A percentile compares a stretch with the other conserved stretches of the same genome.
Evolutionary conservation across 2,797 vertebrate species (phyloP).

Genomic region (Smutsia gigantea): DNA sequence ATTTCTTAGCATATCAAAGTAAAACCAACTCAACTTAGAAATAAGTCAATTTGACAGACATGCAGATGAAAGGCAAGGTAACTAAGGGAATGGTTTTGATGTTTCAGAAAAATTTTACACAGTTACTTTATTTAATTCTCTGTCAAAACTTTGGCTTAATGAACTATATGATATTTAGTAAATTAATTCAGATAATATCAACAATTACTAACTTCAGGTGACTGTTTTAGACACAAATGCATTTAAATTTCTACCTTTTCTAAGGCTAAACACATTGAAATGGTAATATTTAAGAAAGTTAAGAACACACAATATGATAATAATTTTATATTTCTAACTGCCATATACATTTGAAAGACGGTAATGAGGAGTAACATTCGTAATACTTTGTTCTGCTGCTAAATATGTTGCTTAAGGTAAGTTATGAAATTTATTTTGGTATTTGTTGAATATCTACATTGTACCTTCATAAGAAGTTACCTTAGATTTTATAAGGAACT

Average conservation of each 20-base stretch:
- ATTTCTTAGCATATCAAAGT: constrained; percentile 74
- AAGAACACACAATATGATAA: neutral
- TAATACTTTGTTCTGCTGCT: neutral
- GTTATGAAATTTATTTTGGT: neutral
- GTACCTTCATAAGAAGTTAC: neutral
- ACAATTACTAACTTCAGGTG: constrained; percentile 2
- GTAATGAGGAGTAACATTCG: neutral
- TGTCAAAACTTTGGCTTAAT: constrained; percentile 25
- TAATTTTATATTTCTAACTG: neutral
- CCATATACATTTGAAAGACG: neutral
- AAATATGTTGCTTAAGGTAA: neutral
- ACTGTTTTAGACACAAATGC: constrained; percentile 37
- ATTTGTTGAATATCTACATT: neutral
- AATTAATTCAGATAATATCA: constrained; percentile 37
- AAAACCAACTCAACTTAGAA: constrained; percentile 60
- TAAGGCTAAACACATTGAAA: neutral
- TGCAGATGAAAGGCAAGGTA: neutral
- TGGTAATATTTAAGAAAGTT: neutral
- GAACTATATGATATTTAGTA: neutral
- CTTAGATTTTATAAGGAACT: neutral
- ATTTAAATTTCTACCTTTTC: neutral
- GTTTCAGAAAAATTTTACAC: constrained; percentile 34
- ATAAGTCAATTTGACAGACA: constrained; percentile 72
- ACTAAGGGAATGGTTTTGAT: constrained; percentile 40
- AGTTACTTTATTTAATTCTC: neutral